Base-by-base conservation (phyloP, 2,797 vertebrate species). In the Antennarius maculatus region DNA sequence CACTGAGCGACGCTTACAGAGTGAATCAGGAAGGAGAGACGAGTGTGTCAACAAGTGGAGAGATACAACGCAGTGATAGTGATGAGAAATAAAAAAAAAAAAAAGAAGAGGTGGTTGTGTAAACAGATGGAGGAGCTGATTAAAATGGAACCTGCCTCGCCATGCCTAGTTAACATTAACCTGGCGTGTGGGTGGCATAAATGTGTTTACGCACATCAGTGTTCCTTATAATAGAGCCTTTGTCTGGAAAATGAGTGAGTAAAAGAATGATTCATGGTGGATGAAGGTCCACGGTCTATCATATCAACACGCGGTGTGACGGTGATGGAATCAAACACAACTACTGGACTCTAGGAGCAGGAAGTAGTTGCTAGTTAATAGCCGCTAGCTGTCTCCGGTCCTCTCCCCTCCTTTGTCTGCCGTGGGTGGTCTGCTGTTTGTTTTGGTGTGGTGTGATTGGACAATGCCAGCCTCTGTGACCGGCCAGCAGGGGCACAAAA, bases 341-440 rank as follows among this genome's bases (percentile, higher is more conserved):
- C 23, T 14, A 54, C 42, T 37, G 65, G 80, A 75, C 29, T n/a
- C 59, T 14, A 56, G 61, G 7, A 73, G 37, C 52, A 86, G 85
- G 81, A 89, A 86, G 83, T 78, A 65, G 76, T 84, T 86, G 74
- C 80, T 62, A 46, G 71, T 82, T 83, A 75, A 71, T 72, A 65
- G 74, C 79, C 45, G 57, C 14, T 23, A 34, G 49, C 71, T 5
- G 41, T 71, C 63, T 74, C 77, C 58, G 59, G 56, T 58, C 54
- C 29, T 52, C 74, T 72, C 23, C 57, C 16, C 31, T 52, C 62
- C 62, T 39, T 84, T 80, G 69, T 88, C 69, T 75, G 49, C 83
- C 67, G 84, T 90, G 89, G 83, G 88, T 88, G 86, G 86, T 81
- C 89, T 54, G 46, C 75, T 91, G 86, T 93, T 92, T 92, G 89